Conservation (phyloP, 2,888 invertebrate species). For the Atethmia centrago region DNA sequence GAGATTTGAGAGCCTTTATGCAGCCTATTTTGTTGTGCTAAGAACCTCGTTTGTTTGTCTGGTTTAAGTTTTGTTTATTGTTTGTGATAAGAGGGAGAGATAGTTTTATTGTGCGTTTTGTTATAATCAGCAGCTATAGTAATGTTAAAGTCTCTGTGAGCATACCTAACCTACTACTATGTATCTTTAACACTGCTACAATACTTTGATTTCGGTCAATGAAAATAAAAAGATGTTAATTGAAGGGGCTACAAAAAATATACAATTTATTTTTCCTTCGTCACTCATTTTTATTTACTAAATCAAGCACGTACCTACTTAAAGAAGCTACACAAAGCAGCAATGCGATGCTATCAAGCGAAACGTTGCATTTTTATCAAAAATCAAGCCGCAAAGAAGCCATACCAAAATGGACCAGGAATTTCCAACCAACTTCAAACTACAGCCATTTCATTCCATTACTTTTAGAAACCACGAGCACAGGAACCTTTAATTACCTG, state of each 20-base stretch:
- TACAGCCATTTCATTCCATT: neutral
- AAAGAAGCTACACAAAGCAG: neutral
- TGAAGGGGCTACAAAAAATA: neutral
- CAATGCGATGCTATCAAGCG: neutral
- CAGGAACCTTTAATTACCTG: conserved; percentile 29
- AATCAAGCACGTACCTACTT: no score
- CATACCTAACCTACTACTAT: neutral
- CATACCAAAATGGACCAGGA: neutral
- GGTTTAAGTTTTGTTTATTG: conserved; percentile 13
- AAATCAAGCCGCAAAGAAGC: neutral
- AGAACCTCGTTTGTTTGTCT: conserved; percentile 18
- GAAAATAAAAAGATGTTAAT: neutral
- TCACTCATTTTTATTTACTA: neutral
- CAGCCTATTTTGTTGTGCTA: conserved; percentile 33
- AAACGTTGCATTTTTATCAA: neutral
- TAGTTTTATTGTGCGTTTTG: neutral
- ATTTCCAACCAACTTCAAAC: neutral
- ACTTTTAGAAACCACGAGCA: conserved; percentile 1
- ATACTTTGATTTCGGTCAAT: neutral
- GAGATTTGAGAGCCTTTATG: conserved; percentile 54
- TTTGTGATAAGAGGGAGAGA: neutral
- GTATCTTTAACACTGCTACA: neutral
- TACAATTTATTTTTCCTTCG: neutral
- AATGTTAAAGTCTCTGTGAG: neutral
- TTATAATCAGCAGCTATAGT: neutral